These are phyloP conservation scores for Ceyx margarethae DNA, from an alignment of 2,113 vertebrate genomes.

Conservation along the genomic window DNA sequence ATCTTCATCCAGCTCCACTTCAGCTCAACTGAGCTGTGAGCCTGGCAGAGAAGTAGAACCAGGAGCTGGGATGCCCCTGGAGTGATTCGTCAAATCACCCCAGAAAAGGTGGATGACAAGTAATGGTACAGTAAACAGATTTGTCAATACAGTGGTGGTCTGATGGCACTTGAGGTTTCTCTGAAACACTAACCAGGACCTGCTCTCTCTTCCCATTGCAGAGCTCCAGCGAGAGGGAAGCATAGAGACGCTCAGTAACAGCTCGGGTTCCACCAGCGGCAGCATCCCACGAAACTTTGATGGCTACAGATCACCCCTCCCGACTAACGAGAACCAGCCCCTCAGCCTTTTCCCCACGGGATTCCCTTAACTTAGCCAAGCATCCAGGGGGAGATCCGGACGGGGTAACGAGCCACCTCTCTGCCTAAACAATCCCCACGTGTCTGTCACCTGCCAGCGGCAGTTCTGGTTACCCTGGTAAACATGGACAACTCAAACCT, in stretches of 20 bases:
- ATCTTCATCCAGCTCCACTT: not conserved
- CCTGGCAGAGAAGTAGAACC: not conserved
- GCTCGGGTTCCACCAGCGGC: slow-evolving; percentile 96
- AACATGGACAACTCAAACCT: not conserved
- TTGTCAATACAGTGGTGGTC: not conserved
- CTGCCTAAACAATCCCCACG: not conserved
- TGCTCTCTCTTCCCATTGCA: slow-evolving; percentile 75
- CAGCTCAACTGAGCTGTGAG: not conserved
- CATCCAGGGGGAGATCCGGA: not conserved
- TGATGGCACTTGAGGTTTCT: accelerated
- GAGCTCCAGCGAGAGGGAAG: slow-evolving; percentile 98
- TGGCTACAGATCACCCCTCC: slow-evolving; percentile 92
- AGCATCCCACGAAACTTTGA: slow-evolving; percentile 97
- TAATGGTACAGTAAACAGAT: accelerated
- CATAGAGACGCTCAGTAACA: slow-evolving; percentile 99
- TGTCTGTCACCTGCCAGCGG: not conserved
- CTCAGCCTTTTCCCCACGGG: slow-evolving; percentile 94
- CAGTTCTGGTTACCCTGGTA: slow-evolving; percentile 3
- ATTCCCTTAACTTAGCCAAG: slow-evolving; percentile 77
- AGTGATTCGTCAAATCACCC: not conserved
- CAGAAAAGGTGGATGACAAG: not conserved
- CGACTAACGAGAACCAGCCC: slow-evolving; percentile 95
- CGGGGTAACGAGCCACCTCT: not conserved
- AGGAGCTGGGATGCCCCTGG: not conserved
- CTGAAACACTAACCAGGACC: slow-evolving; percentile 44